Evolutionary conservation across 2,113 vertebrate species (phyloP), one percentile per base, ranked within the genome.

Genomic region (Pungitius pungitius): DNA sequence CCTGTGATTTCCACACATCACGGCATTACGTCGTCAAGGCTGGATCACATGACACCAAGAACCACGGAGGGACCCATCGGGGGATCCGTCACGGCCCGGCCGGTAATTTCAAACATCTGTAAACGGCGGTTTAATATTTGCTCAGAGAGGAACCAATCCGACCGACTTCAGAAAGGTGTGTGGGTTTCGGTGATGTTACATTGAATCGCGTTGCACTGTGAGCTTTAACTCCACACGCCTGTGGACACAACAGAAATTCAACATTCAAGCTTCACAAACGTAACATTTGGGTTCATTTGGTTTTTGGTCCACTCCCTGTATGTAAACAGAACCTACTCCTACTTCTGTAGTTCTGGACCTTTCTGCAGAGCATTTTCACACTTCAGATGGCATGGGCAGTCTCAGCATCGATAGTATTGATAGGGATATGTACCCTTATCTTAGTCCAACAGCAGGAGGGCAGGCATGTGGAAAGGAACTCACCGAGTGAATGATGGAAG

Each of bases 341-440:
- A n/a, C 82, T 72, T 72, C 54, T 68, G 17, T 27, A 4, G 26
- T 64, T 77, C 60, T 70, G n/a, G n/a, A 72, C 27, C 73, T 80
- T 72, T 81, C 66, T 69, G 35, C 45, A 72, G n/a, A 70, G 74
- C 66, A 60, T n/a, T n/a, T n/a, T n/a, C n/a, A n/a, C n/a, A n/a
- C n/a, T n/a, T n/a, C n/a, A n/a, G n/a, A 82, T 80, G 80, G 70
- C 55, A 76, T 75, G 60, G 68, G 42, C 74, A 74, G 72, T 59
- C 56, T 62, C 15, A 26, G 64, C 84, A 84, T 88, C 88, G 74
- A 88, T 87, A 88, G 63, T 84, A 89, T 88, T 85, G 88, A 87
- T 56, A 3, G 54, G 58, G 33, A 88, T 87, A 73, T 83, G 74
- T 77, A 65, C 73, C 70, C 78, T 88, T 88, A 89, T 87, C 86